Evolutionary conservation across 1,140 invertebrate genomes (phyloP).

Genomic region (Drosophila kanapiae): DNA sequence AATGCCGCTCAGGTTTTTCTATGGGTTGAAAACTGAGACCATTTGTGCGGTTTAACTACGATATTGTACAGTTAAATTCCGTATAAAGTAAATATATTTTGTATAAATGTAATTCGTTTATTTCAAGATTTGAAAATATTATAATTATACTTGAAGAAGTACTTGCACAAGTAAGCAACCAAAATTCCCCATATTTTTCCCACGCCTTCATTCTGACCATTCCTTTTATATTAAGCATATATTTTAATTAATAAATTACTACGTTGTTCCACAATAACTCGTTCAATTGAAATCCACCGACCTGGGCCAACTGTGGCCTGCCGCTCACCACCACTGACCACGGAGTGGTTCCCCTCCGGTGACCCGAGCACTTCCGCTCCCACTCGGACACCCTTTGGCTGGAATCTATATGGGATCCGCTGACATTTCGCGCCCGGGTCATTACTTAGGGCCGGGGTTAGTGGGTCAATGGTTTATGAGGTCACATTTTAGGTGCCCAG

Average conservation of each 20-base stretch:
- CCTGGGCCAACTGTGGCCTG: slow-evolving; percentile 12
- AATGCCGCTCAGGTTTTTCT: slow-evolving; percentile 9
- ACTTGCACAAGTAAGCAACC: neutral
- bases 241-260: slow-evolving; percentile 6
- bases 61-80: too few species aligned
- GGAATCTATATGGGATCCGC: slow-evolving; percentile 74
- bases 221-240: neutral
- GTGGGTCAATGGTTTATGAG: slow-evolving; percentile 80
- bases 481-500: slow-evolving; percentile 53
- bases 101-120: too few species aligned
- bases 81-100: too few species aligned
- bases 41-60: too few species aligned
- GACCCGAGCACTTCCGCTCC: slow-evolving; percentile 59
- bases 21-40: slow-evolving; percentile 4
- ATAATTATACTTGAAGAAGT: too few species aligned
- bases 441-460: slow-evolving; percentile 78
- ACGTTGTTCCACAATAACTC: neutral
- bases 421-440: slow-evolving; percentile 74
- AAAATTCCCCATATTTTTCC: neutral
- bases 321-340: slow-evolving; percentile 41
- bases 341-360: slow-evolving; percentile 48
- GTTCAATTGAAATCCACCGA: neutral
- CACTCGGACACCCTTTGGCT: slow-evolving; percentile 15
- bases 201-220: neutral
- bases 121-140: too few species aligned